Conservation (phyloP, 2,888 invertebrate species). For the Clivina fossor region DNA sequence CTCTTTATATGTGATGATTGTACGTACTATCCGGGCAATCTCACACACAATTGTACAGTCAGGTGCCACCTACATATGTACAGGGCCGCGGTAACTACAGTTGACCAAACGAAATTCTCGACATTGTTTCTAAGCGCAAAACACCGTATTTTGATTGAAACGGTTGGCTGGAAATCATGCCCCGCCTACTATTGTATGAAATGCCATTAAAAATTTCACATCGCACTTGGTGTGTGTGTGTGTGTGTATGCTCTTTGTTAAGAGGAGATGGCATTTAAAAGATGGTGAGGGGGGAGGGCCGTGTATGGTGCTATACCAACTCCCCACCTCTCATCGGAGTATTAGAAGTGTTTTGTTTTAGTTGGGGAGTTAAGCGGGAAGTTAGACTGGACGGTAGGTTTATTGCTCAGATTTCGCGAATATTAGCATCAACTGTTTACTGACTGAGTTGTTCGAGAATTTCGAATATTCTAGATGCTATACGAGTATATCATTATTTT, state of each 20-base stretch:
- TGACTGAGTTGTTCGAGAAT: too few species aligned
- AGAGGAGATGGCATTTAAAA: constrained; percentile 46
- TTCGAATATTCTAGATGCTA: too few species aligned
- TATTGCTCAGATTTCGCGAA: background rate
- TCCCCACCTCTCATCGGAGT: too few species aligned
- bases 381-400: background rate
- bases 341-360: too few species aligned
- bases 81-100: constrained; percentile 17
- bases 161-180: constrained; percentile 40
- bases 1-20: constrained; percentile 20
- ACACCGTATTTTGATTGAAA: background rate
- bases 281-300: constrained; percentile 35
- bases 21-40: constrained; percentile 20
- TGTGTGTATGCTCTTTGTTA: too few species aligned
- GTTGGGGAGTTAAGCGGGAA: constrained; percentile 33
- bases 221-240: constrained; percentile 47
- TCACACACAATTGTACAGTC: constrained; percentile 33
- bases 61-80: constrained; percentile 40
- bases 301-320: constrained; percentile 13
- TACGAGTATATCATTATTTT: too few species aligned
- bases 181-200: constrained; percentile 46
- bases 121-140: constrained; percentile 6
- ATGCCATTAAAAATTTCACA: constrained; percentile 50
- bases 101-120: background rate
- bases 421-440: too few species aligned